Evolutionary conservation across 2,888 invertebrate genomes (phyloP).

Genomic region (Phania funesta): DNA sequence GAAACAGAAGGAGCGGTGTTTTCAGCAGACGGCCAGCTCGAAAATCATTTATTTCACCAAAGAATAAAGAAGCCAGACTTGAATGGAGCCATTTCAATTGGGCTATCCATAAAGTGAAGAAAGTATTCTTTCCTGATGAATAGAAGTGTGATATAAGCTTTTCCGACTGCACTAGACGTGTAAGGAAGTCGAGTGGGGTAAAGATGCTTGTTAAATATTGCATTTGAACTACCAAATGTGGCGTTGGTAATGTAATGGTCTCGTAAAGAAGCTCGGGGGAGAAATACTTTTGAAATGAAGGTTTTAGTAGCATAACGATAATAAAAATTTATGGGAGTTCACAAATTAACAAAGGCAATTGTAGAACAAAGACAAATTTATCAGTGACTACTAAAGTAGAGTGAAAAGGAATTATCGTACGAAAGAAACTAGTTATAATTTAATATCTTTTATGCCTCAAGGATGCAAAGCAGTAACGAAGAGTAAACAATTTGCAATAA

Average conservation of each 20-base stretch:
- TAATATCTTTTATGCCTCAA: conserved; percentile 27
- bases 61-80: neutral
- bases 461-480: neutral
- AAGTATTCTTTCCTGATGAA: neutral
- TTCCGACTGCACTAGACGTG: too few species aligned
- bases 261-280: too few species aligned
- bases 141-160: too few species aligned
- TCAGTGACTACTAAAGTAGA: conserved; percentile 16
- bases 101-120: neutral
- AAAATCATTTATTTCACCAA: neutral
- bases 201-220: neutral
- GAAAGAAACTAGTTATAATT: neutral
- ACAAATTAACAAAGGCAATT: conserved; percentile 7
- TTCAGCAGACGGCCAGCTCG: too few species aligned
- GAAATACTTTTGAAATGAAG: neutral
- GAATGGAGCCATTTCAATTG: neutral
- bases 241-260: too few species aligned
- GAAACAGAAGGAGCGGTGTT: too few species aligned
- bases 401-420: conserved; percentile 17
- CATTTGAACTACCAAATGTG: neutral
- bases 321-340: conserved; percentile 23
- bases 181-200: neutral
- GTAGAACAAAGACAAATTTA: neutral
- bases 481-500: too few species aligned
- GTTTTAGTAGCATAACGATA: neutral